Base-by-base conservation (phyloP, 1,140 invertebrate species). In the Littorina saxatilis region DNA sequence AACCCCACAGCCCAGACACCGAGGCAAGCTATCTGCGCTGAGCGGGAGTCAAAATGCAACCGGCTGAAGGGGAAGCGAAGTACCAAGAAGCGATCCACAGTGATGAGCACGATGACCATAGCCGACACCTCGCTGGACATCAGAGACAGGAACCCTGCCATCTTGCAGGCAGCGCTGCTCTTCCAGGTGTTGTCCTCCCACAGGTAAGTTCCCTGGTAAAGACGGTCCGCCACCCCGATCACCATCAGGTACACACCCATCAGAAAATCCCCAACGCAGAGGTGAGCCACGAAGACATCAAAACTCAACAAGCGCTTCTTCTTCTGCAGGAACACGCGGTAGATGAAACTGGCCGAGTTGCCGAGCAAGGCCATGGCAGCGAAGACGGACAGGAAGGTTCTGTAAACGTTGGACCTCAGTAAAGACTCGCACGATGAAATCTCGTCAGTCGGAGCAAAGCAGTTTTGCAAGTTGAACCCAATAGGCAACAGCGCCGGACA, bases 221-320 rank as follows among this genome's bases (percentile, higher is more conserved):
- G 27, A 1, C 55, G 32, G 72, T 84, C 83, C 7, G 47, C 79
- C 29, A 81, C 68, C 13, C 86, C 90, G 39, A 91, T 91, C 17
- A 90, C 85, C 7, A 88, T n/a, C 58, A 91, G 39, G 68, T 91
- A 91, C 2, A 91, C 66, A 4, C 90, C 90, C 90, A 91, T 91
- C 5, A 90, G 75, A 40, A 91, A 83, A 61, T 91, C 90, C 3
- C 89, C 84, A 1, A 87, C 17, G 23, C 83, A 85, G n/a, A 91
- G 80, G 84, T 88, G 89, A 29, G 84, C 81, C 20, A 90, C 84
- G 58, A 90, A 85, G 29, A 86, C 61, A 5, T 80, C 82, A 83
- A 85, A 80, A 20, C 84, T 81, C 40, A 83, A 83, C 17, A 77
- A 78, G 9, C 83, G 63, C 50, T 37, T 52, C 1, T 20, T 27